Evolutionary conservation across 1,140 invertebrate species (phyloP).

Genomic region (Zaprionus nigranus): DNA sequence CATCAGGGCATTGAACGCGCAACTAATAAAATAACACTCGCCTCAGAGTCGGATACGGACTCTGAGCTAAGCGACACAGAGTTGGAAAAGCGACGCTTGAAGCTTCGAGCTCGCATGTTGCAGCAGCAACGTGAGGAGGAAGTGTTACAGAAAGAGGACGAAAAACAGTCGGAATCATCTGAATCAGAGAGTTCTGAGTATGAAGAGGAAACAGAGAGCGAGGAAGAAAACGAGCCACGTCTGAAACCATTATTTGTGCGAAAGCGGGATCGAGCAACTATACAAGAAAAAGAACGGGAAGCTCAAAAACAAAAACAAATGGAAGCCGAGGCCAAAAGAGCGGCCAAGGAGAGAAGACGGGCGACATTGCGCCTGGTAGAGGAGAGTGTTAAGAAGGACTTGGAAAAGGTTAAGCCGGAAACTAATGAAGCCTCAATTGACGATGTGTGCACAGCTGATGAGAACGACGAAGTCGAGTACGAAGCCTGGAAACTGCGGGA

Average conservation of each 20-base stretch:
- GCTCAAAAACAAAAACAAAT: constrained; percentile 92
- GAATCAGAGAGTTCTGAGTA: constrained; percentile 89
- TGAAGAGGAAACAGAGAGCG: constrained; percentile 89
- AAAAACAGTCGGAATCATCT: constrained; percentile 92
- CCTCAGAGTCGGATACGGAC: constrained; percentile 89
- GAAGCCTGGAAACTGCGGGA: constrained; percentile 99
- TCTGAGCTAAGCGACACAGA: constrained; percentile 91
- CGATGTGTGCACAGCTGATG: constrained; percentile 98
- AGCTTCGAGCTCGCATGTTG: constrained; percentile 89
- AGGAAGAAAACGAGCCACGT: constrained; percentile 89
- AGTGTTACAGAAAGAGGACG: constrained; percentile 87
- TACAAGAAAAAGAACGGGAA: constrained; percentile 97
- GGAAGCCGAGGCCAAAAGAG: constrained; percentile 91
- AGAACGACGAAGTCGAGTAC: constrained; percentile 99
- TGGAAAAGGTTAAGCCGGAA: constrained; percentile 85
- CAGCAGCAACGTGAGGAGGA: constrained; percentile 89
- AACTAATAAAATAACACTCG: constrained; percentile 85
- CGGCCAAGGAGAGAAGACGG: constrained; percentile 92
- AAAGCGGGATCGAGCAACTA: constrained; percentile 97
- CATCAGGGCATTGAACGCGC: constrained; percentile 75
- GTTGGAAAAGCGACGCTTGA: constrained; percentile 91
- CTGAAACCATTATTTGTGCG: constrained; percentile 99
- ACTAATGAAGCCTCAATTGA: constrained; percentile 89
- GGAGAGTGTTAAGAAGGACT: constrained; percentile 93
- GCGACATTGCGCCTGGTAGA: constrained; percentile 96